phyloP scores from a whole-genome alignment of 2,113 vertebrate genomes.

The Sinocyclocheilus rhinocerous region DNA sequence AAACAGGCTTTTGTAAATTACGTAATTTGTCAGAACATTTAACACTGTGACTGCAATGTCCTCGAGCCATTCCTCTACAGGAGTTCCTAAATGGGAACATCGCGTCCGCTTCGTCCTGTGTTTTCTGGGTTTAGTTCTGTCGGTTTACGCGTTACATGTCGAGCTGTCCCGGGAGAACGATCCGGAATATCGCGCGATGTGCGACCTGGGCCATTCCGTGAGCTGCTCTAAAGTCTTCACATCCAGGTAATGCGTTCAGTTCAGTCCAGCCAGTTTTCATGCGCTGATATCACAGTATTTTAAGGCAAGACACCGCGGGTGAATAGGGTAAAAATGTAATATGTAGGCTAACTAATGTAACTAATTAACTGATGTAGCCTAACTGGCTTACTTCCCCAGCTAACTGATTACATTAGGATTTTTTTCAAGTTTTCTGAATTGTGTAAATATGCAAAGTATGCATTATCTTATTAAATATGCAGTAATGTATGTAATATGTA shows the following conservation, averaged over 20 bases:
- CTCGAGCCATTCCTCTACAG: not conserved
- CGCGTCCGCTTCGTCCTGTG: slow-evolving; percentile 61
- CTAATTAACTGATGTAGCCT: too few relatives aligned
- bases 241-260: slow-evolving; percentile 62
- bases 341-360: too few relatives aligned
- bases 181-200: slow-evolving; percentile 79
- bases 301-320: too few relatives aligned
- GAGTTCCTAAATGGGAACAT: slow-evolving; percentile 74
- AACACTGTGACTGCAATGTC: not conserved
- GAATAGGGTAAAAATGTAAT: too few relatives aligned
- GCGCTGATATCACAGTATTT: too few relatives aligned
- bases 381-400: too few relatives aligned
- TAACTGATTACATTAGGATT: too few relatives aligned
- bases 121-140: slow-evolving; percentile 73
- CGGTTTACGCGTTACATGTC: slow-evolving; percentile 82
- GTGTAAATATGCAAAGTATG: too few relatives aligned
- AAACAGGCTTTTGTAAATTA: not conserved
- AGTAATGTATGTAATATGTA: too few relatives aligned
- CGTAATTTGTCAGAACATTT: not conserved
- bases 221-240: slow-evolving; percentile 87
- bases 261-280: too few relatives aligned
- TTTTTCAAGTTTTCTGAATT: too few relatives aligned
- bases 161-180: slow-evolving; percentile 78
- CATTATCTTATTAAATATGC: too few relatives aligned
- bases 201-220: slow-evolving; percentile 78